Evolutionary conservation across 2,888 invertebrate species (phyloP).

Genomic region (Resseliella maxima): DNA sequence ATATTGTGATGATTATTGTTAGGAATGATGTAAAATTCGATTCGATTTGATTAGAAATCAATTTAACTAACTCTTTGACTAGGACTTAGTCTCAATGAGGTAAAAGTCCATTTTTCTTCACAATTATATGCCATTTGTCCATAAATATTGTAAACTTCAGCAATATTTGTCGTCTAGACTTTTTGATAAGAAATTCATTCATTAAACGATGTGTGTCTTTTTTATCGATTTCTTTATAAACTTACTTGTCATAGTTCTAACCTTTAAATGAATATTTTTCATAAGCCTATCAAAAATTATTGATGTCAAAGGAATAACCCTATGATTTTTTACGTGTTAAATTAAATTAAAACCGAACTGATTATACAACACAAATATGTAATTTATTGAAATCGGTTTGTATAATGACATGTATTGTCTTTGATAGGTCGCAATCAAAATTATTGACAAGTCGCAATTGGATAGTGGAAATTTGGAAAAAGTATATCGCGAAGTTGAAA

Average conservation of each 20-base stretch:
- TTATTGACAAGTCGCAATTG: conserved; percentile 92
- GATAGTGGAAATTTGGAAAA: conserved; percentile 92
- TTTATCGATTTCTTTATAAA: neutral
- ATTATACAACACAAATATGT: too few species aligned
- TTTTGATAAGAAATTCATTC: conserved; percentile 15
- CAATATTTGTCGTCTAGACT: conserved; percentile 12
- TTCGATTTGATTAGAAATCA: neutral
- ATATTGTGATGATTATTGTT: too few species aligned
- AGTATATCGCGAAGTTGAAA: conserved; percentile 96
- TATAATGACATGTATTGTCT: too few species aligned
- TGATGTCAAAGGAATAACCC: too few species aligned
- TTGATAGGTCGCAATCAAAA: conserved; percentile 93
- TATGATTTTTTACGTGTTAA: too few species aligned
- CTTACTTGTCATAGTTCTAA: too few species aligned
- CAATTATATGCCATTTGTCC: neutral
- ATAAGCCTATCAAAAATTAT: too few species aligned
- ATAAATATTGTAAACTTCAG: neutral
- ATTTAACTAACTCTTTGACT: neutral
- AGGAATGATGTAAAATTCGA: too few species aligned
- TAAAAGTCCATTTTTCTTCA: neutral
- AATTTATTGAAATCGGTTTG: too few species aligned
- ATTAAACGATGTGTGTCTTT: neutral
- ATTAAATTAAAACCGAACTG: too few species aligned
- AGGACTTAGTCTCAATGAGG: neutral
- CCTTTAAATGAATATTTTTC: too few species aligned